Evolutionary conservation across 2,113 vertebrate genomes (phyloP), one percentile per base, ranked within the genome.

Genomic region (Synchiropus splendidus): DNA sequence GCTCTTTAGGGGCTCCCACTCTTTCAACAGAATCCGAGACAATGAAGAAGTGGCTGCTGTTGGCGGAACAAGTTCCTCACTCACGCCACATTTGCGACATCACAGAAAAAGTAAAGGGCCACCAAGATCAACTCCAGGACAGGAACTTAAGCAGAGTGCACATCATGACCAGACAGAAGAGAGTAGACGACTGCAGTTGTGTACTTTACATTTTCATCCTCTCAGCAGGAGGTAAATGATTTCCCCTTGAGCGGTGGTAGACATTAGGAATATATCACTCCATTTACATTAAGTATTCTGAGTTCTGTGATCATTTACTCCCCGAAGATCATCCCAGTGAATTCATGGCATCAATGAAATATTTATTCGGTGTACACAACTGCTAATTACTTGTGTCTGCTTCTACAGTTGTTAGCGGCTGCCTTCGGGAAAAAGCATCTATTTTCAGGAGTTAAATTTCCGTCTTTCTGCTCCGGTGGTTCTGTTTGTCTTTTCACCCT

Each of bases 1-100:
- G 54, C 52, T 70, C 66, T 79, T 69, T 58, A 64, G 70, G 65
- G 59, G 74, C 63, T 77, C 69, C 63, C 67, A 68, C 59, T 74
- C 52, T 69, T 75, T 67, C 67, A 64, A 42, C 58, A 40, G 51
- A 58, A 56, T 42, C 68, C 59, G 54, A 76, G 74, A 77, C 79
- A 80, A 77, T 70, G 62, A 55, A 73, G 51, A 51, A 65, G 46
- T 45, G 37, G 49, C 70, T 75, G 79, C 69, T 70, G 21, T 27
- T 27, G 21, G 8, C 8, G 4, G 8, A 8, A 27, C 21, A 8
- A 5, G 21, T 27, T 5, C 8, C 21, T 27, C 8, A 8, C 21
- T 27, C 21, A 4, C 21, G 21, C 8, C 21, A 27, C 21, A 27
- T 27, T 27, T 27, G 21, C 21, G 8, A n/a, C n/a, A n/a, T n/a